Percentiles rank a stretch among this genome's conserved stretches.
These are phyloP conservation scores for Epinotia ramella DNA, from an alignment of 2,888 invertebrate species.

Conservation along the genomic window DNA sequence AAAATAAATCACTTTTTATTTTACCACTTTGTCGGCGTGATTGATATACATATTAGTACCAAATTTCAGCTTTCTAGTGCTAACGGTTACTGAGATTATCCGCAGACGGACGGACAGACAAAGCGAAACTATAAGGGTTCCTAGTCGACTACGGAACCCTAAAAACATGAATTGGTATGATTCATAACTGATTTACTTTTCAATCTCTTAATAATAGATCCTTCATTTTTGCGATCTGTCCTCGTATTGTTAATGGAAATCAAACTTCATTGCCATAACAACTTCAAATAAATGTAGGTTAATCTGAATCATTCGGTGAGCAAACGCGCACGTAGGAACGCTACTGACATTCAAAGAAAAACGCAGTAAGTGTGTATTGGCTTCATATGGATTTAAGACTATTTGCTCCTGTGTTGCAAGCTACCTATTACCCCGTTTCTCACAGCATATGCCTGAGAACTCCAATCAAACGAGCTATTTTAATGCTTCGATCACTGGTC, in stretches of 20 bases:
- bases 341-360: not conserved
- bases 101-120: no score
- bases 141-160: no score
- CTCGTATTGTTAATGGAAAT: not conserved
- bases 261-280: slow-evolving; percentile 12
- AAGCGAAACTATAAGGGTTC: no score
- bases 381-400: not conserved
- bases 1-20: no score
- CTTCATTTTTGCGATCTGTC: no score
- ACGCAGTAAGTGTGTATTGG: not conserved
- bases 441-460: slow-evolving; percentile 71
- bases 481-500: slow-evolving; percentile 69
- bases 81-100: no score
- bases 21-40: no score
- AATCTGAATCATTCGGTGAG: slow-evolving; percentile 30
- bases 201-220: no score
- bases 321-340: slow-evolving; percentile 35
- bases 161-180: no score
- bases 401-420: slow-evolving; percentile 13
- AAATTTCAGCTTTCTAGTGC: no score
- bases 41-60: no score
- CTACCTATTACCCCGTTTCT: slow-evolving; percentile 64
- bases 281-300: slow-evolving; percentile 32
- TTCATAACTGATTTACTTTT: no score
- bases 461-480: slow-evolving; percentile 74